Evolutionary conservation across 2,888 invertebrate genomes (phyloP).

Genomic region (Stenoptilia bipunctidactyla): DNA sequence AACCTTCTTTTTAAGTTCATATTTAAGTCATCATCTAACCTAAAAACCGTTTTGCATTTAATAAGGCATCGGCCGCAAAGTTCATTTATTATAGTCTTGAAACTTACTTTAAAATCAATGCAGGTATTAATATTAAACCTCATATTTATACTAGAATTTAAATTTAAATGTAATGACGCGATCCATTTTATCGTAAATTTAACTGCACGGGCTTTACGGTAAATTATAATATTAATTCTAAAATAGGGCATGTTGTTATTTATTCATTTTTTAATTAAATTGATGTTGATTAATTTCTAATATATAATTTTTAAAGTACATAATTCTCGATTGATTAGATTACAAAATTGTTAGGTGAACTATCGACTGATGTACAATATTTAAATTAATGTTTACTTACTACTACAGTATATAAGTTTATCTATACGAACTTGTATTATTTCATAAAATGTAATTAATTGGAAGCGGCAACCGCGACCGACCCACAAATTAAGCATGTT

Average conservation of each 20-base stretch:
- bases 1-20: constrained; percentile 49
- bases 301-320: constrained; percentile 61
- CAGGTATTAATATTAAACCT: constrained; percentile 69
- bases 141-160: constrained; percentile 68
- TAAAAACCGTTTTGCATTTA: constrained; percentile 55
- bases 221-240: constrained; percentile 69
- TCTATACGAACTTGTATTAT: constrained; percentile 58
- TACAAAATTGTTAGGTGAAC: constrained; percentile 67
- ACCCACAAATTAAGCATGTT: constrained; percentile 57
- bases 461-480: constrained; percentile 56
- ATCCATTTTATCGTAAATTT: constrained; percentile 59
- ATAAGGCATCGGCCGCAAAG: constrained; percentile 36
- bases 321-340: constrained; percentile 64
- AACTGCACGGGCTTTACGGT: constrained; percentile 69
- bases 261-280: constrained; percentile 71
- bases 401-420: constrained; percentile 66
- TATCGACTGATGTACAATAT: constrained; percentile 71
- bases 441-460: constrained; percentile 63
- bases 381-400: constrained; percentile 66
- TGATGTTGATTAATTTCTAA: constrained; percentile 70
- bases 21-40: constrained; percentile 29
- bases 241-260: constrained; percentile 74
- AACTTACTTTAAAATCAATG: constrained; percentile 64
- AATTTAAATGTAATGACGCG: constrained; percentile 60
- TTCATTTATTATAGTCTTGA: constrained; percentile 51